These are phyloP conservation scores for Nyctalus aviator DNA, from an alignment of 2,797 vertebrate genomes.

Conservation along the genomic window DNA sequence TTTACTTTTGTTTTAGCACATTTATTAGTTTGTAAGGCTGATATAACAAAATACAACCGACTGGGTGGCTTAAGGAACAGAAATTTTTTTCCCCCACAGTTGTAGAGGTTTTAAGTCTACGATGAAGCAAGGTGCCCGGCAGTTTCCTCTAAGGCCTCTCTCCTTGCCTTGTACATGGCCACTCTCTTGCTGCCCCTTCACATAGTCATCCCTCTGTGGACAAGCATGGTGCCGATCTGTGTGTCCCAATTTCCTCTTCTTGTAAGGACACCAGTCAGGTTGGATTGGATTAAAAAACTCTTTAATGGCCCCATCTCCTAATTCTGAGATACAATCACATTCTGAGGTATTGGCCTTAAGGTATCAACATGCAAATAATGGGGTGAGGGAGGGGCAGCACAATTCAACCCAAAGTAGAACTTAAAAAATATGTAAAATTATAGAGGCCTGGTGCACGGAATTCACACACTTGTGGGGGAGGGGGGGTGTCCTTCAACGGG, in stretches of 20 bases:
- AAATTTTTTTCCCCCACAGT: neutral
- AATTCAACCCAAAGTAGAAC: neutral
- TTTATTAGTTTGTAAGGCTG: neutral
- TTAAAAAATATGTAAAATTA: neutral
- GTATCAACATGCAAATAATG: neutral
- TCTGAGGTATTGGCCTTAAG: neutral
- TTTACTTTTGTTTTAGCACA: constrained; percentile 24
- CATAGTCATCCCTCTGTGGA: neutral
- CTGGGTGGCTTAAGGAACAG: neutral
- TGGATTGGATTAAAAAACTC: neutral
- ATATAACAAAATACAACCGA: neutral
- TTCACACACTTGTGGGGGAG: too few relatives aligned
- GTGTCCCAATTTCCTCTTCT: neutral
- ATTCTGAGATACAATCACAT: neutral
- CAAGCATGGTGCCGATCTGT: neutral
- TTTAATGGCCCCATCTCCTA: neutral
- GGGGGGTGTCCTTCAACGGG: too few relatives aligned
- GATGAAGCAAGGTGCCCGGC: neutral
- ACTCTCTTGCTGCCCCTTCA: neutral
- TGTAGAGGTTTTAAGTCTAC: neutral
- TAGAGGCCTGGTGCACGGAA: neutral
- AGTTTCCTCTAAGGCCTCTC: neutral
- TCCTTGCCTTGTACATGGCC: neutral
- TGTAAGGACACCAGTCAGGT: neutral
- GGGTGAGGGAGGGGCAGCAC: neutral